Evolutionary conservation across 2,797 vertebrate species (phyloP).

Genomic region (Danio albolineatus): DNA sequence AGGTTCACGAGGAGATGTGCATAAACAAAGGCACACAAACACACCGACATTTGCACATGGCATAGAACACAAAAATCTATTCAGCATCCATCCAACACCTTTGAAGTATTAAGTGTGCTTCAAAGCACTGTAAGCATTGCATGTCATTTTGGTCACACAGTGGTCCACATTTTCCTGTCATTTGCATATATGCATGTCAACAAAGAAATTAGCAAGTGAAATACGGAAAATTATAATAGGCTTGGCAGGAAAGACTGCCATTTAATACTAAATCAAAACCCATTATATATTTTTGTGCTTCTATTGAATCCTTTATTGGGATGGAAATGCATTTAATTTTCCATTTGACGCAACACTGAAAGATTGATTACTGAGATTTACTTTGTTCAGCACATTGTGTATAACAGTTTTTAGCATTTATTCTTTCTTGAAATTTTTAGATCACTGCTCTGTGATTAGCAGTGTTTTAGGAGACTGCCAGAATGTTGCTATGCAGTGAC

Average conservation of each 20-base stretch:
- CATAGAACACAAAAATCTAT: slow-evolving; percentile 26
- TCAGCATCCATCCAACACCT: slow-evolving; percentile 19
- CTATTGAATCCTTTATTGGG: neutral
- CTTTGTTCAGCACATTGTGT: neutral
- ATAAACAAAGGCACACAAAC: slow-evolving; percentile 11
- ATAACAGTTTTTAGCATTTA: too few species aligned
- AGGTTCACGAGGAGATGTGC: slow-evolving; percentile 27
- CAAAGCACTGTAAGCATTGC: neutral
- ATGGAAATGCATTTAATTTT: neutral
- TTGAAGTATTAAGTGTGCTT: slow-evolving; percentile 33
- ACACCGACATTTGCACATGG: neutral
- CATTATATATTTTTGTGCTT: neutral
- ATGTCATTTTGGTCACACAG: slow-evolving; percentile 20
- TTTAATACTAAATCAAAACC: slow-evolving; percentile 6
- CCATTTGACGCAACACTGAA: neutral
- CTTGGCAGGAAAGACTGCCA: too few species aligned
- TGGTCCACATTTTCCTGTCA: slow-evolving; percentile 10
- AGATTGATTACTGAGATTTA: neutral
- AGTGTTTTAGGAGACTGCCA: too few species aligned
- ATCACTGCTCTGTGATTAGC: too few species aligned
- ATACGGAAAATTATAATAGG: neutral
- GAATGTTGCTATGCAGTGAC: too few species aligned
- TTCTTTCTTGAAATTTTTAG: too few species aligned
- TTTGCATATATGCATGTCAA: slow-evolving; percentile 29
- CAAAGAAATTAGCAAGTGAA: slow-evolving; percentile 36